Conservation (phyloP, 1,140 invertebrate species). For the Bombus soroeensis region DNA sequence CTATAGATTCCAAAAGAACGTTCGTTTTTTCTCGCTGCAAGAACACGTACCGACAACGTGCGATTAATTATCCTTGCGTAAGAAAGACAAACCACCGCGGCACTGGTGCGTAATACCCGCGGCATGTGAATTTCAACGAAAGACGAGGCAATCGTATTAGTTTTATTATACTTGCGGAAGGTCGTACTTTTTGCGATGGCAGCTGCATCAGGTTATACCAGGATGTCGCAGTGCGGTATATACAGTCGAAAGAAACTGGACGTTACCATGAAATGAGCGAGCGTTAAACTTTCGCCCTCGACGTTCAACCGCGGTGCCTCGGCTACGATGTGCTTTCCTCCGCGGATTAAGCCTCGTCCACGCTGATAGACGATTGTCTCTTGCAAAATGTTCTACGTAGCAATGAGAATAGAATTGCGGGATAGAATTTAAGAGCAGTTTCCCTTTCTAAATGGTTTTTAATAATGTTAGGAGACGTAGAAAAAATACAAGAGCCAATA, state of each 20-base stretch:
- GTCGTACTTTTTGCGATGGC: slow-evolving; percentile 17
- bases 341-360: no score
- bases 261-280: slow-evolving; percentile 16
- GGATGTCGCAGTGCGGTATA: slow-evolving; percentile 65
- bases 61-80: neutral
- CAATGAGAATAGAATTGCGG: no score
- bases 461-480: no score
- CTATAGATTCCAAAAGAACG: neutral
- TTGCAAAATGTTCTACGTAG: no score
- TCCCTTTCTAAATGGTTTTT: no score
- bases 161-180: slow-evolving; percentile 13
- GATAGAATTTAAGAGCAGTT: no score
- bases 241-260: slow-evolving; percentile 53
- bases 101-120: neutral
- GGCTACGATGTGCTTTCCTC: no score
- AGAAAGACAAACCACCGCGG: neutral
- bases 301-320: slow-evolving; percentile 5
- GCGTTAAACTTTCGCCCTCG: slow-evolving; percentile 21
- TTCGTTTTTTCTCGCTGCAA: neutral
- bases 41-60: no score
- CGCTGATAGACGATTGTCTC: no score
- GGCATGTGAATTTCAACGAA: neutral
- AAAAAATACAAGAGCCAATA: no score
- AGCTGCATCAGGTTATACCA: slow-evolving; percentile 28
- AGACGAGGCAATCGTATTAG: neutral